These are phyloP conservation scores for Lysandra bellargus DNA, from an alignment of 2,888 invertebrate species.

Conservation along the genomic window DNA sequence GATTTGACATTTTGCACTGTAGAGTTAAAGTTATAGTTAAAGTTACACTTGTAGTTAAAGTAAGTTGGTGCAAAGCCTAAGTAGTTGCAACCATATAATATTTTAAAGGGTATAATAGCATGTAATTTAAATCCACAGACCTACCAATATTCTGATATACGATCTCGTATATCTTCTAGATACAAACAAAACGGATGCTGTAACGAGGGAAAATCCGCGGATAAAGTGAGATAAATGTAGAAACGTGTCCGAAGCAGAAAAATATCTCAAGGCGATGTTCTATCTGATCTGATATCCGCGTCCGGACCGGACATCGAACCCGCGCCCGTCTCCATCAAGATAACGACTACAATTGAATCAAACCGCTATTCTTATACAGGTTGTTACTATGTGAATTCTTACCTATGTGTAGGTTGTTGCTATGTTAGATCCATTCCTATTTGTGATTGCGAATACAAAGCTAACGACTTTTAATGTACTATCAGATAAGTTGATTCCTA, in stretches of 20 bases:
- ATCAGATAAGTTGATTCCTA: no score
- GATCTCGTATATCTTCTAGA: conserved; percentile 3
- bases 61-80: no score
- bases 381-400: conserved; percentile 7
- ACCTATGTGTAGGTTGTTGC: background rate
- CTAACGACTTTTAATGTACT: no score
- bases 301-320: conserved; percentile 57
- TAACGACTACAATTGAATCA: conserved; percentile 64
- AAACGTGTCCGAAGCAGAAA: conserved; percentile 31
- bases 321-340: conserved; percentile 55
- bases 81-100: background rate
- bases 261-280: conserved; percentile 36
- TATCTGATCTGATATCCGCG: conserved; percentile 45
- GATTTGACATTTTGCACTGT: no score
- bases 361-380: conserved; percentile 37
- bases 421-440: background rate
- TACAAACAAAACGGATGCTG: conserved; percentile 31
- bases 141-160: conserved; percentile 21
- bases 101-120: background rate
- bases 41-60: no score
- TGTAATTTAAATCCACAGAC: background rate
- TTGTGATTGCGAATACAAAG: background rate
- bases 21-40: no score
- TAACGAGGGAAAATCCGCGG: conserved; percentile 31
- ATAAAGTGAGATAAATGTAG: conserved; percentile 31